Evolutionary conservation across 1,140 invertebrate genomes (phyloP), one percentile per base, ranked within the genome.

Genomic region (Psix sp.): DNA sequence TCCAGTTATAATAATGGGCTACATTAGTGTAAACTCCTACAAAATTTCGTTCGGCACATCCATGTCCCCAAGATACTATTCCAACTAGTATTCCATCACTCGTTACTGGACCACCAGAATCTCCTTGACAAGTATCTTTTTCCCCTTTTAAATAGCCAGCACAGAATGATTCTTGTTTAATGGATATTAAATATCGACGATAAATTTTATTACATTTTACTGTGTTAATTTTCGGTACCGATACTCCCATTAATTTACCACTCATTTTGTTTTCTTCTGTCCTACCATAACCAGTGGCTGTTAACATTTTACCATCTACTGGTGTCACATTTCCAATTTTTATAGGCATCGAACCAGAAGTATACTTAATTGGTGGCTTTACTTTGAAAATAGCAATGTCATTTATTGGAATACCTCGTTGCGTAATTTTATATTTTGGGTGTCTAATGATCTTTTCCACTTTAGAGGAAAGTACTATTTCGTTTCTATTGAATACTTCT

Each of bases 41-140:
- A 66, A 86, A 87, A 1, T 84, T 82, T 1, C 82, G 78, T 38
- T 82, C 76, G 0, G 86, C 92, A 77, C 91, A 91, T 0, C 90
- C 90, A 70, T 89, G 86, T 1, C 94, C 93, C 90, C 91, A 93
- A 0, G 92, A 93, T 0, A 92, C 90, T 6, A 94, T 85, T 20
- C 93, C 93, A 31, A 89, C 82, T 1, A 90, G 76, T 17, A 80
- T 70, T 1, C 84, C 84, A 10, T 84, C 57, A 0, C 82, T 63
- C 0, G 90, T 89, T 1, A 91, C 76, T 3, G 91, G 91, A 6
- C 91, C 91, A 17, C 91, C 91, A 3, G 91, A 92, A 74, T 93
- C 91, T 0, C 91, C 91, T 51, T 90, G 86, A 77, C 91, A 92
- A 6, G 91, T 87, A 74, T 92, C 91, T 43, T 85, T 86, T 1